Evolutionary conservation across 1,140 invertebrate species (phyloP), one percentile per base, ranked within the genome.

Genomic region (Drosophila gunungcola): DNA sequence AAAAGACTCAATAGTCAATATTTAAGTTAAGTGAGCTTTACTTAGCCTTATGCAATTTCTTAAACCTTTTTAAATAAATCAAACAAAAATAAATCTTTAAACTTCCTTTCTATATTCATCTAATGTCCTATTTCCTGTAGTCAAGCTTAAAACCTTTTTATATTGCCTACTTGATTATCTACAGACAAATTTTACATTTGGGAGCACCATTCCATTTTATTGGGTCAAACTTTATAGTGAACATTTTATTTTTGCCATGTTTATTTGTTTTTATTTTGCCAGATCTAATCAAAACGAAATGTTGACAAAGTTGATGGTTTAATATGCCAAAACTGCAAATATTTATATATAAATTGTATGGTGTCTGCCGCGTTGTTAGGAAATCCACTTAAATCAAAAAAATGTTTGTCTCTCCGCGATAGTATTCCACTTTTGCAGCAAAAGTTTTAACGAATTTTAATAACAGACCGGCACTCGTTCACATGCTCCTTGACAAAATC

Each of bases 171-270:
- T 56, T 55, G 11, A 51, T 54, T 27, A 41, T 43, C 7, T 32
- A 7, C 12, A 39, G 34, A 49, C 27, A 43, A 45, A 82, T 68
- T 49, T 41, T 10, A 38, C 75, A 49, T 39, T 53, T 13, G 75
- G 65, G 61, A 56, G 21, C 32, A 27, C 49, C 60, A 21, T 78
- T 56, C 13, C 5, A 63, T 78, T 79, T 80, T 78, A 69, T 58
- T 83, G 43, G 60, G 52, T 67, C 57, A 55, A 43, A 67, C 16
- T 46, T 46, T 46, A 45, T 58, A 45, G 46, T 10, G 4, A 27
- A 60, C 13, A 29, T 12, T 21, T 11, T 36, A 29, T 21, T 10
- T 53, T 61, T 43, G 0, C n/a, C 49, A 38, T 32, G 52, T 41
- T 27, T 45, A 21, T 21, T 21, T 21, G 16, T 21, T 21, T 21